A percentile compares a stretch with the other conserved stretches of the same genome.
These are phyloP conservation scores for Drosophila sp. DNA, from an alignment of 1,140 invertebrate species.

Conservation along the genomic window DNA sequence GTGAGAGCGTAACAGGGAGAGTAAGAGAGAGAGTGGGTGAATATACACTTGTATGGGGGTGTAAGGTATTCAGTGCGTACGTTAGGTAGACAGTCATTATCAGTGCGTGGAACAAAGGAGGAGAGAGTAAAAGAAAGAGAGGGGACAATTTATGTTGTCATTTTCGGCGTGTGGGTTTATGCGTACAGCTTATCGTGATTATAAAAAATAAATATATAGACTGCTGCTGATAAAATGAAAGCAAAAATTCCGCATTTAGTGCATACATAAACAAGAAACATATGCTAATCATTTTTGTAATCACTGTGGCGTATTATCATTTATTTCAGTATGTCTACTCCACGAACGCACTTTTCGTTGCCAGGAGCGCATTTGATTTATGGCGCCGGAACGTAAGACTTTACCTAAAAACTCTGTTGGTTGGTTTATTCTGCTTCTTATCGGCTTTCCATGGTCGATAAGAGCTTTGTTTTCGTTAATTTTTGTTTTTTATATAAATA, in stretches of 20 bases:
- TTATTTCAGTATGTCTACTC: constrained; percentile 5
- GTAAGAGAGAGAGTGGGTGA: neutral
- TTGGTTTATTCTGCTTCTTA: constrained; percentile 35
- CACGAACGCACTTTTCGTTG: constrained; percentile 22
- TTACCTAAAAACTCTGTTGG: constrained; percentile 17
- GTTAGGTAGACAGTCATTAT: constrained; percentile 36
- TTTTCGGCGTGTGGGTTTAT: constrained; percentile 28
- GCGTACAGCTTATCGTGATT: constrained; percentile 20
- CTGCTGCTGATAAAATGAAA: neutral
- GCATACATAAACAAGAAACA: constrained; percentile 9
- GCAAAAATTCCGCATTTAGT: neutral
- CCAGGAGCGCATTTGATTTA: constrained; percentile 42
- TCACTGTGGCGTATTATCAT: constrained; percentile 19
- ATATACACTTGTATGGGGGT: constrained; percentile 33
- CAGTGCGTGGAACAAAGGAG: constrained; percentile 27
- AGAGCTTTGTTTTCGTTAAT: constrained; percentile 14
- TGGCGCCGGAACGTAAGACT: constrained; percentile 14
- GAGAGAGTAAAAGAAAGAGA: neutral
- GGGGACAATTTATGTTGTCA: neutral
- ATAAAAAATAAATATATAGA: neutral
- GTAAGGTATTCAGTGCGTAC: constrained; percentile 46
- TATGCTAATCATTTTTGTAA: constrained; percentile 41
- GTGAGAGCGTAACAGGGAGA: constrained; percentile 56
- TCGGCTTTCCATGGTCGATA: constrained; percentile 40
- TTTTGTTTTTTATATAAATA: neutral